These are phyloP conservation scores for Amblyopsis hoosieri DNA, from an alignment of 2,797 vertebrate genomes.

Conservation along the genomic window DNA sequence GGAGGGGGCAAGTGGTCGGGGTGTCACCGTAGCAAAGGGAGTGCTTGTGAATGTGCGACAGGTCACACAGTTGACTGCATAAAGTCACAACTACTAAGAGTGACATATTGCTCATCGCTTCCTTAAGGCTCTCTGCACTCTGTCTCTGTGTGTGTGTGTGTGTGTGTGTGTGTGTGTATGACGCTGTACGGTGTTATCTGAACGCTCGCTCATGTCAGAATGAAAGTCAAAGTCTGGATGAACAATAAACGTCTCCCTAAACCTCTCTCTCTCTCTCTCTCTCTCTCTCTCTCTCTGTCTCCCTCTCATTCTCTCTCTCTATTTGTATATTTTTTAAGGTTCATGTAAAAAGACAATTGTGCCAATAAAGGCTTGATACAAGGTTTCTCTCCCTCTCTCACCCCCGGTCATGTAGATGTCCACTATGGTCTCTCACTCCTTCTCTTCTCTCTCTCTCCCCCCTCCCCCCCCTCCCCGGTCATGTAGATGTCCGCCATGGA, in stretches of 20 bases:
- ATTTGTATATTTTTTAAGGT: no score
- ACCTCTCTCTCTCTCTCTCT: slow-evolving; percentile 50
- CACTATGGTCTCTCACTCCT: slow-evolving; percentile 56
- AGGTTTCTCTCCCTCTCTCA: slow-evolving; percentile 10
- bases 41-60: slow-evolving; percentile 78
- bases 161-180: no score
- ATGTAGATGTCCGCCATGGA: slow-evolving; percentile 97
- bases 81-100: slow-evolving; percentile 83
- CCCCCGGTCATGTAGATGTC: slow-evolving; percentile 5
- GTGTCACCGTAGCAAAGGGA: slow-evolving; percentile 35
- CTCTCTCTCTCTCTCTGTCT: no score
- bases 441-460: slow-evolving; percentile 18
- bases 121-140: slow-evolving; percentile 55
- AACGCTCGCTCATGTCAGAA: no score
- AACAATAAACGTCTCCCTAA: no score
- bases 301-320: no score
- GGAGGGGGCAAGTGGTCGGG: slow-evolving; percentile 1
- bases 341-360: no score
- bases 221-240: no score
- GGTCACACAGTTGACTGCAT: slow-evolving; percentile 52
- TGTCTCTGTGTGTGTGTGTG: no score
- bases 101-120: slow-evolving; percentile 84
- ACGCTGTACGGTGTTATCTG: no score
- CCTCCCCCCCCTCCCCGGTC: neutral
- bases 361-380: no score